A percentile compares a stretch with the other conserved stretches of the same genome.
These are phyloP conservation scores for Tolypeutes matacus DNA, from an alignment of 2,797 vertebrate genomes.

Conservation along the genomic window DNA sequence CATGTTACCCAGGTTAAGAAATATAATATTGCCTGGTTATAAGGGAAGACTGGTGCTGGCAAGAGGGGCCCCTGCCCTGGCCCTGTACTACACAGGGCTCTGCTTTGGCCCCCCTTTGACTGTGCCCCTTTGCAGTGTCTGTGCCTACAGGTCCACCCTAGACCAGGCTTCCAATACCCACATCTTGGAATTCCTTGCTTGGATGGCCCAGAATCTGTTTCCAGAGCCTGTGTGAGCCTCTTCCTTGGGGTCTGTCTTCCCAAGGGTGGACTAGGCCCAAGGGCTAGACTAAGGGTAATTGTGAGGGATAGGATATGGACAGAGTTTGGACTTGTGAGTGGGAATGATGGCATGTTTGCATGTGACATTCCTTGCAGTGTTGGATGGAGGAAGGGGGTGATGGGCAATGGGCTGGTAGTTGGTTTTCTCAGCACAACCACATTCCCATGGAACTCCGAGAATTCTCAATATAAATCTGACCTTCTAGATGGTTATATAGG, in stretches of 20 bases:
- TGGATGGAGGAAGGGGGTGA: background rate
- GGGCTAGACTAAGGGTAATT: background rate
- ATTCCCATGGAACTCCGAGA: slow-evolving; percentile 13
- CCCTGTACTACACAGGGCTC: background rate
- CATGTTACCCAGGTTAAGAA: slow-evolving; percentile 1
- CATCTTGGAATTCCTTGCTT: slow-evolving; percentile 36
- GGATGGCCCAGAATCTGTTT: background rate
- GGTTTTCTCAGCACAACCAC: background rate
- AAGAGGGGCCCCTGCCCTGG: background rate
- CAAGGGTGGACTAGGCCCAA: background rate
- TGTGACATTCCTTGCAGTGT: background rate
- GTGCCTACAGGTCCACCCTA: background rate
- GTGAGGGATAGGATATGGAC: background rate
- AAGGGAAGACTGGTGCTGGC: background rate
- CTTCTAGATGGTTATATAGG: slow-evolving; percentile 48
- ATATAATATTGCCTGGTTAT: background rate
- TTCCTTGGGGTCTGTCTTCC: background rate
- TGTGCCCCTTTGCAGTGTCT: background rate
- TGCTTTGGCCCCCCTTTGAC: background rate
- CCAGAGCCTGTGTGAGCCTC: background rate
- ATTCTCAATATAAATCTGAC: background rate
- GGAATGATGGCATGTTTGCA: background rate
- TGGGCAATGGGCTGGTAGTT: background rate
- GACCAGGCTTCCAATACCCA: background rate
- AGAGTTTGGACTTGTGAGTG: background rate